A percentile compares a stretch with the other conserved stretches of the same genome.
Evolutionary conservation across 2,888 invertebrate species (phyloP).

Genomic region (Tinea trinotella): DNA sequence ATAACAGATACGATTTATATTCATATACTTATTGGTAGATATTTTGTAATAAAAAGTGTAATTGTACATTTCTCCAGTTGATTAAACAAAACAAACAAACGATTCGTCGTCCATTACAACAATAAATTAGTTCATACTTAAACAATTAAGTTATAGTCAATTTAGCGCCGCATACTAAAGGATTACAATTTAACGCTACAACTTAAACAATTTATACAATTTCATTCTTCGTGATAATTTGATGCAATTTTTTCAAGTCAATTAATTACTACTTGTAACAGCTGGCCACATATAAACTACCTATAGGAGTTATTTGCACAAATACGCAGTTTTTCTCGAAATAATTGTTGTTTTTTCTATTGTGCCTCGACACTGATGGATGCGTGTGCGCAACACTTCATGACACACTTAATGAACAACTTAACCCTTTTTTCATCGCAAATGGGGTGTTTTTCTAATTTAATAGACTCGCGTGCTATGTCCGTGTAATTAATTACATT

Average conservation of each 20-base stretch:
- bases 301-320: conserved; percentile 6
- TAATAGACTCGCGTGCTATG: background rate
- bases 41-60: background rate
- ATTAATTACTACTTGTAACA: conserved; percentile 26
- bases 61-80: conserved; percentile 2
- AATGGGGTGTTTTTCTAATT: conserved; percentile 4
- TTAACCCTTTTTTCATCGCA: conserved; percentile 29
- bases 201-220: conserved; percentile 14
- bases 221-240: conserved; percentile 19
- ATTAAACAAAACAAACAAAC: background rate
- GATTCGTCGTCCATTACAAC: background rate
- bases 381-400: conserved; percentile 17
- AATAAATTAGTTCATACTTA: background rate
- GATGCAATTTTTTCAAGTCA: conserved; percentile 23
- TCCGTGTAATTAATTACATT: background rate
- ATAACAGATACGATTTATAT: too few relatives aligned
- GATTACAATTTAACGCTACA: conserved; percentile 23
- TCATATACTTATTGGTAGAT: too few relatives aligned
- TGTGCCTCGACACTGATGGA: background rate
- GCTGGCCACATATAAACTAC: background rate
- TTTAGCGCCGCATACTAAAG: conserved; percentile 23
- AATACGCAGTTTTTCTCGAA: conserved; percentile 17
- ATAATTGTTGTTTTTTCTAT: conserved; percentile 10
- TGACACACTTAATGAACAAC: conserved; percentile 28
- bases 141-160: conserved; percentile 22